phyloP scores from a whole-genome alignment of 2,797 vertebrate genomes.

The Alauda arvensis region DNA sequence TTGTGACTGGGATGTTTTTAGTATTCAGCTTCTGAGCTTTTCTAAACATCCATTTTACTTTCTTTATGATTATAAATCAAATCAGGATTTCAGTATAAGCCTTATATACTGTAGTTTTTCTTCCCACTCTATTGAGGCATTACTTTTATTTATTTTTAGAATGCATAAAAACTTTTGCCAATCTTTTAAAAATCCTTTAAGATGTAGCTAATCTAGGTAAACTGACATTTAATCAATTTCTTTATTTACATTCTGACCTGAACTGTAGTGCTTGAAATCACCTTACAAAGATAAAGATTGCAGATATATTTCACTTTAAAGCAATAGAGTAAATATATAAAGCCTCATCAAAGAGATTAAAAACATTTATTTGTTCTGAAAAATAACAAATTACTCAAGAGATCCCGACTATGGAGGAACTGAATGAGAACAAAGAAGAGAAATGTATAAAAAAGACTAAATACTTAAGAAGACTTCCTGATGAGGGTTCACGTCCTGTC shows the following conservation, averaged over 20 bases:
- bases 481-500: background rate
- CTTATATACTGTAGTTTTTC: background rate
- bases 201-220: background rate
- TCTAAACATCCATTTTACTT: background rate
- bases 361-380: background rate
- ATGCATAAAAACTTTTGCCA: background rate
- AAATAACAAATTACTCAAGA: background rate
- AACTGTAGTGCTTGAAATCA: background rate
- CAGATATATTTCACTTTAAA: background rate
- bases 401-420: background rate
- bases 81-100: background rate
- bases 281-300: background rate
- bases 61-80: background rate
- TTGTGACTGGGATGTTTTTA: background rate
- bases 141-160: conserved; percentile 14
- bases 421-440: background rate
- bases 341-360: background rate
- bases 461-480: background rate
- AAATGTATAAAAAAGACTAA: background rate
- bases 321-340: background rate
- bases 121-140: background rate
- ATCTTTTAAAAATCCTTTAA: conserved; percentile 18
- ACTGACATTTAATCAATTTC: conserved; percentile 34
- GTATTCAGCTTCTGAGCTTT: background rate
- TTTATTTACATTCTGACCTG: conserved; percentile 36